Evolutionary conservation across 2,113 vertebrate genomes (phyloP).

Genomic region (Colossoma macropomum): DNA sequence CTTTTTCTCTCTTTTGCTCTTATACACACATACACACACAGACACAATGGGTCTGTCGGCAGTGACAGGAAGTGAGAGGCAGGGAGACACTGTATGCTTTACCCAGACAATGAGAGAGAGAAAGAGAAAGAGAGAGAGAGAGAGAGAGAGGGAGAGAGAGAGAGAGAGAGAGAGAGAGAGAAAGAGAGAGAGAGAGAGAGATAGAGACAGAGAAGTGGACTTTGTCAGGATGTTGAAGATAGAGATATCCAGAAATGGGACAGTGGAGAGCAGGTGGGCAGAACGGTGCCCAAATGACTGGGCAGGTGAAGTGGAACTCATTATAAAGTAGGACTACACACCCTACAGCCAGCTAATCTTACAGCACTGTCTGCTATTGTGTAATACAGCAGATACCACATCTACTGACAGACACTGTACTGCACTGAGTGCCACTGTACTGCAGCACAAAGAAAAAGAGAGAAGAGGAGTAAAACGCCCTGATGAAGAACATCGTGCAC

Average conservation of each 20-base stretch:
- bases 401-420: background rate
- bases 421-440: background rate
- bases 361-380: no score
- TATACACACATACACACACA: background rate
- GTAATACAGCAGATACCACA: no score
- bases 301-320: background rate
- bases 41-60: constrained; percentile 25
- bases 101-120: constrained; percentile 22
- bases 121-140: constrained; percentile 10
- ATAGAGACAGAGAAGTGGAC: constrained; percentile 9
- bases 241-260: constrained; percentile 2
- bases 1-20: no score
- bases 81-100: background rate
- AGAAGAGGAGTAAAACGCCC: background rate
- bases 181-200: background rate
- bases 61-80: constrained; percentile 28
- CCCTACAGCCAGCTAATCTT: background rate
- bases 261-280: constrained; percentile 5
- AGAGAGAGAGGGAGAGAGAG: constrained; percentile 13
- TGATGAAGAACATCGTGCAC: background rate
- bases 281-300: background rate
- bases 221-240: constrained; percentile 17
- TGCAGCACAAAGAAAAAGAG: background rate
- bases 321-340: background rate
- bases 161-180: constrained; percentile 18